These are phyloP conservation scores for Harpegnathos saltator DNA, from an alignment of 1,140 invertebrate species.

Conservation along the genomic window DNA sequence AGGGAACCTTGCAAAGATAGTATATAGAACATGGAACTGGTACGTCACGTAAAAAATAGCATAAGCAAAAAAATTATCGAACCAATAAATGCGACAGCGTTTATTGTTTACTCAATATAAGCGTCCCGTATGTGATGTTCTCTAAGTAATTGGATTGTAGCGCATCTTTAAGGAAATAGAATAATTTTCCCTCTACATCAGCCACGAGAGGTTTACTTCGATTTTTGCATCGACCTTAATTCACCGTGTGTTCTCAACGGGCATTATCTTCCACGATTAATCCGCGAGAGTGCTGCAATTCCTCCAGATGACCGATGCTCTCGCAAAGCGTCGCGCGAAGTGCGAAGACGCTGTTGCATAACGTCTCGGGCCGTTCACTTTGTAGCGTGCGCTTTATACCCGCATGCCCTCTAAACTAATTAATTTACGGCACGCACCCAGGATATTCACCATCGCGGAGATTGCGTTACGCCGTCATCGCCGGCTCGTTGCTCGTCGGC, in stretches of 20 bases:
- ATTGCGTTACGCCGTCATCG: constrained; percentile 15
- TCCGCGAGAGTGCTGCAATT: constrained; percentile 24
- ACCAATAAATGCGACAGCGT: neutral
- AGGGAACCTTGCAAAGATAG: neutral
- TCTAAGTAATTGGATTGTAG: neutral
- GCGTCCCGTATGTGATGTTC: neutral
- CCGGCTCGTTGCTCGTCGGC: constrained; percentile 11
- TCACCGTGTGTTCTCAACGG: neutral
- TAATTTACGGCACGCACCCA: constrained; percentile 64
- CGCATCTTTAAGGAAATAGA: neutral
- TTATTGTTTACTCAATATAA: neutral
- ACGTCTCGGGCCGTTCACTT: constrained; percentile 55
- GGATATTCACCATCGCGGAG: constrained; percentile 57
- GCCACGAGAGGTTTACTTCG: neutral
- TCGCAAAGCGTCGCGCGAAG: constrained; percentile 11
- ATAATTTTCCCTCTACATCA: constrained; percentile 4
- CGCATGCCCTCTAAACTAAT: constrained; percentile 67
- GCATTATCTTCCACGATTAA: constrained; percentile 66
- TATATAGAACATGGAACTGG: neutral
- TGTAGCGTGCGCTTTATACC: constrained; percentile 1
- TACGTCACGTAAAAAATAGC: neutral
- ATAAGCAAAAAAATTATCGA: neutral
- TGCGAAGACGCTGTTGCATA: constrained; percentile 58
- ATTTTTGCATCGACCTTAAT: neutral
- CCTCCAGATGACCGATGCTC: constrained; percentile 31